Evolutionary conservation across 2,797 vertebrate species (phyloP), one percentile per base, ranked within the genome.

Genomic region (Gastrophryne carolinensis): DNA sequence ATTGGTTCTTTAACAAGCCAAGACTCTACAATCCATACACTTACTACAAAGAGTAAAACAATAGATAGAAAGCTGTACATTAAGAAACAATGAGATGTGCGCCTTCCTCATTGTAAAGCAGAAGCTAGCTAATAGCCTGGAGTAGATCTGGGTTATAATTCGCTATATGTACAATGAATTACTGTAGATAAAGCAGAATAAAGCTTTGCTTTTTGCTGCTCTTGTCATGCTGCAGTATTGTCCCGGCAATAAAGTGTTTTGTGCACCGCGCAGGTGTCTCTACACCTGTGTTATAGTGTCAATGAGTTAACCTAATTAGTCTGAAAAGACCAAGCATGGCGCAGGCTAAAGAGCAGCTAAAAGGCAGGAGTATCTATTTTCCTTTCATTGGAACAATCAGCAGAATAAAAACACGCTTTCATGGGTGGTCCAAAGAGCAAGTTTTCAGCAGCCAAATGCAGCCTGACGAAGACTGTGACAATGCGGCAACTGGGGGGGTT

Each of bases 341-440:
- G 34, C 62, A 65, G 52, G 81, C 79, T 0, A 0, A 68, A 81
- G 79, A 79, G 73, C 71, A 13, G 39, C 74, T 82, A 80, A 64
- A 79, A 83, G 81, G 78, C 82, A 67, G 66, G 80, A 83, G 79
- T 67, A 72, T 79, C 82, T 71, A 82, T 83, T 85, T 84, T 86
- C 85, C 85, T 79, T 71, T 49, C 80, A 78, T 44, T 75, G 64
- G 80, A 77, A 84, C 83, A 83, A 84, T 83, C 81, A 83, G 79
- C 80, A 80, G 78, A 86, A 82, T 64, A 87, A 86, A 75, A 69
- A 80, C 77, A 82, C 81, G 73, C 73, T 82, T 84, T 84, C 89
- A 62, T 86, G 89, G 88, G 89, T 91, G 89, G 89, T 87, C 90
- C 64, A 32, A 37, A 75, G 24, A 72, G 50, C 53, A 58, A 21